Percentiles rank a stretch among this genome's conserved stretches.
These are phyloP conservation scores for Branchinecta lynchi DNA, from an alignment of 1,140 invertebrate species.

Conservation along the genomic window DNA sequence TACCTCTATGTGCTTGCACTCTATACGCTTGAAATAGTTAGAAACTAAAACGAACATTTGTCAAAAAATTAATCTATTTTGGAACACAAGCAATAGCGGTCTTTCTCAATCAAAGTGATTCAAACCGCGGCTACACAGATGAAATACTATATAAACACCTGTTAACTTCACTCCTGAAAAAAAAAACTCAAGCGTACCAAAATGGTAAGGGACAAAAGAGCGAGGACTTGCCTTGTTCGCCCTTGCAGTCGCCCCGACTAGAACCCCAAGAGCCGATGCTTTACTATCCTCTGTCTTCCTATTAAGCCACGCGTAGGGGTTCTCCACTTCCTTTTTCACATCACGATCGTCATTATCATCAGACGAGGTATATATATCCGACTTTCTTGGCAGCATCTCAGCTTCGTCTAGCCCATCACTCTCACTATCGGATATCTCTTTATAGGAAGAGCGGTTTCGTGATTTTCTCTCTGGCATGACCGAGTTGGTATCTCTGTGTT, in stretches of 20 bases:
- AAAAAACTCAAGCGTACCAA: too few species aligned
- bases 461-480: neutral
- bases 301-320: neutral
- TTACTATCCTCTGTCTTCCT: neutral
- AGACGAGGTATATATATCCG: neutral
- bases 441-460: neutral
- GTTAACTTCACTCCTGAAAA: too few species aligned
- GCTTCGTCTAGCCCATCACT: neutral
- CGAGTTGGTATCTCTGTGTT: neutral
- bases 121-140: too few species aligned
- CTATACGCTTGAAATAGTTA: too few species aligned
- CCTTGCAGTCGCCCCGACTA: neutral
- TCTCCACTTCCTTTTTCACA: neutral
- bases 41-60: too few species aligned
- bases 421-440: neutral
- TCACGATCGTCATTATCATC: neutral
- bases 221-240: too few species aligned
- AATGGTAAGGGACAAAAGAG: too few species aligned
- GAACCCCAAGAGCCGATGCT: neutral
- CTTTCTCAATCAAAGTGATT: too few species aligned
- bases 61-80: too few species aligned
- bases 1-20: too few species aligned
- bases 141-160: too few species aligned
- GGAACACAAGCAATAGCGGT: too few species aligned
- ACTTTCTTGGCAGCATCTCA: conserved; percentile 3